Evolutionary conservation across 2,888 invertebrate species (phyloP), one percentile per base, ranked within the genome.

Genomic region (Timandra comae): DNA sequence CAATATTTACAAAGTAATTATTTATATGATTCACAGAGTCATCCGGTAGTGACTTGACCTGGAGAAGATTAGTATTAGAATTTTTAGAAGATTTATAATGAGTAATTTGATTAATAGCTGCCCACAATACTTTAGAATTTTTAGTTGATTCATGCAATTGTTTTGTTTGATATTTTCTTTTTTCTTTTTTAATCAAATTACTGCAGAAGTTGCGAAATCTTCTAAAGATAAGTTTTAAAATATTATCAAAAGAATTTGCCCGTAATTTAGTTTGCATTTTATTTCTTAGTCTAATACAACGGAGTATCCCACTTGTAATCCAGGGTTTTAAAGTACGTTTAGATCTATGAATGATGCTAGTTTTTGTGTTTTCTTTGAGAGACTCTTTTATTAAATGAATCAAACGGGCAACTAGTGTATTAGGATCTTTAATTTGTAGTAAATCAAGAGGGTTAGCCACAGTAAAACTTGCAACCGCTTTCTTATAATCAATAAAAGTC

Each of bases 401-500:
- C 9, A 34, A n/a, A 1, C 9, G 9, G 5, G 10, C 3, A 10
- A 8, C 20, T 7, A 29, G 7, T 9, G 7, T 16, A 10, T 33
- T 33, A 6, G 38, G 33, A n/a, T 38, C 33, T 7, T 27, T 20
- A 9, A 29, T 7, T 4, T 11, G 20, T 2, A 37, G 16, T 7
- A 33, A 22, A 1, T 29, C 10, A 4, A 9, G 7, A 6, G 30
- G 1, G 5, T 33, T 23, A 5, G 7, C 7, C 6, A 7, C 10
- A 33, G 28, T 8, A 38, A 12, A 12, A 23, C 11, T 26, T 24
- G n/a, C 12, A 1, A 27, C 3, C 3, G 33, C 30, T 21, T 38
- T 12, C 12, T 38, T 21, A 32, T 32, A 36, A 23, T 42, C 20
- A 9, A 30, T 30, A 3, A 27, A 16, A n/a, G 10, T 2, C 2